Evolutionary conservation across 2,797 vertebrate genomes (phyloP), one percentile per base, ranked within the genome.

Genomic region (Sebastes ruberrimus): DNA sequence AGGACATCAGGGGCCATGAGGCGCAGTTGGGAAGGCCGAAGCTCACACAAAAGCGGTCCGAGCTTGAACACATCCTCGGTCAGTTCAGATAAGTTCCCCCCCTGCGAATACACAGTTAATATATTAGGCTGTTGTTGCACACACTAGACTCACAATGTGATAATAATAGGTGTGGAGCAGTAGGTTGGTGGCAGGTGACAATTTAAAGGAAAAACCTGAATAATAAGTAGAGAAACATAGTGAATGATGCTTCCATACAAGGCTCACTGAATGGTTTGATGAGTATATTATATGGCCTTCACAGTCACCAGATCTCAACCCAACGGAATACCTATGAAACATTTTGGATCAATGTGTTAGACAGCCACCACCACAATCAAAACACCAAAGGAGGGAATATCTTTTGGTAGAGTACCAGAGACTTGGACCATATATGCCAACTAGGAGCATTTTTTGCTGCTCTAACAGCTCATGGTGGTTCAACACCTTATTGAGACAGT

Each of bases 1-100:
- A 90, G 82, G 66, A 91, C 88, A 10, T 81, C 72, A 0, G 85
- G 22, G 11, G 70, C 71, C 86, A 95, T 70, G 52, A 77, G 80
- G 4, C 52, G 7, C 18, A 96, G 88, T 35, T 90, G 80, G 25
- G 73, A 76, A 4, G 93, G 83, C 2, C 76, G 13, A 60, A 96
- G 42, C 82, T 95, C 93, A 77, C 95, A 96, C 73, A 95, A 0
- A 14, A 96, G 76, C 0, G 74, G 81, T 2, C 94, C 94, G 1
- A 96, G 81, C 60, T 28, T 81, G 53, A 30, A 59, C 49, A 95
- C 33, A 4, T 94, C 85, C 1, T 88, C 1, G 11, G 87, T 88
- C 75, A 95, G 52, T 2, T 2, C n/a, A 64, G 93, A 91, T 13
- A 92, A 16, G 65, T 78, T 65, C 28, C n/a, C 67, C 3, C 85